Percentiles rank a stretch among this genome's conserved stretches.
phyloP scores from a whole-genome alignment of 2,888 invertebrate genomes.

The Diarsia rubi region DNA sequence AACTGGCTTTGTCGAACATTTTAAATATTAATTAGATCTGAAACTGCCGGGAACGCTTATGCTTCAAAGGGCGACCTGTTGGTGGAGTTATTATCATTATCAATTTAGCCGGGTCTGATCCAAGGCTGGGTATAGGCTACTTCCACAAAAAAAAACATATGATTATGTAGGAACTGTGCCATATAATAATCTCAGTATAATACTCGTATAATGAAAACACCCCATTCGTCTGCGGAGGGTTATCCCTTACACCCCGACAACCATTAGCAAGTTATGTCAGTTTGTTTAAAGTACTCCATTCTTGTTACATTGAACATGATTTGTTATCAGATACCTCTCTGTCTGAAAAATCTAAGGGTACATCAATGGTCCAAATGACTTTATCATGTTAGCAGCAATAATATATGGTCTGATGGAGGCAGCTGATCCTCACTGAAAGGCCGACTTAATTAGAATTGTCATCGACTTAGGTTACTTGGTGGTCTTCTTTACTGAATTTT shows the following conservation, averaged over 20 bases:
- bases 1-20: constrained; percentile 44
- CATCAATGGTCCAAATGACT: neutral
- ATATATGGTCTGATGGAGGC: neutral
- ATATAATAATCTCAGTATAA: neutral
- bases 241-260: too few relatives aligned
- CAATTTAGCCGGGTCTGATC: neutral
- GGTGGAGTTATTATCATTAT: constrained; percentile 4
- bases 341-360: neutral
- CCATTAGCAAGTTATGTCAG: neutral
- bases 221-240: too few relatives aligned
- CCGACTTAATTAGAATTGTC: too few relatives aligned
- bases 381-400: neutral
- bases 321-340: neutral
- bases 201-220: too few relatives aligned
- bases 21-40: constrained; percentile 40
- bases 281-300: neutral
- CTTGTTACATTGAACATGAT: neutral
- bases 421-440: too few relatives aligned
- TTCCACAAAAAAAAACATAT: neutral
- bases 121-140: neutral
- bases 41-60: constrained; percentile 10
- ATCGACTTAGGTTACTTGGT: neutral
- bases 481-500: neutral
- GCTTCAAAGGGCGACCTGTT: constrained; percentile 26
- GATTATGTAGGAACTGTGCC: neutral